Percentiles rank a stretch among this genome's conserved stretches.
These are phyloP conservation scores for Nomada flava DNA, from an alignment of 2,888 invertebrate species.

Conservation along the genomic window DNA sequence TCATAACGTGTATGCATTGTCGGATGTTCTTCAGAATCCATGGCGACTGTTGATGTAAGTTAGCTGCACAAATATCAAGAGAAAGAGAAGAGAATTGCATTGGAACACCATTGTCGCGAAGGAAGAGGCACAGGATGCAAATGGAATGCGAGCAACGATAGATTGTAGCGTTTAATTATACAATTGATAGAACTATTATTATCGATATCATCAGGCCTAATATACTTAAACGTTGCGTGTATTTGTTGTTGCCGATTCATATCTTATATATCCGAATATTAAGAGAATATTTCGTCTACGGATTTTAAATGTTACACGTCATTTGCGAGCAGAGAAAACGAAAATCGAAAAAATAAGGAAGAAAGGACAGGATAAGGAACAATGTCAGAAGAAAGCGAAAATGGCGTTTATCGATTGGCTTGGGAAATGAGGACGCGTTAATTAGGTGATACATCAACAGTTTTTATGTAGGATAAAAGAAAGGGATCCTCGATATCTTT, in stretches of 20 bases:
- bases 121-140: slow-evolving; percentile 45
- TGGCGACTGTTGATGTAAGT: background rate
- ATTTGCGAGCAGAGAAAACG: slow-evolving; percentile 50
- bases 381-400: background rate
- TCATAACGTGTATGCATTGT: background rate
- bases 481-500: slow-evolving; percentile 39
- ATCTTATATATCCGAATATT: slow-evolving; percentile 76
- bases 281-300: slow-evolving; percentile 79
- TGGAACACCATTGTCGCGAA: slow-evolving; percentile 48
- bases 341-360: slow-evolving; percentile 15
- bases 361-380: slow-evolving; percentile 4
- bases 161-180: slow-evolving; percentile 58
- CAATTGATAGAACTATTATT: slow-evolving; percentile 69
- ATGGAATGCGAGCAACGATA: slow-evolving; percentile 58
- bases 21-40: slow-evolving; percentile 7
- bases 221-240: slow-evolving; percentile 83
- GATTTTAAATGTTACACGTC: slow-evolving; percentile 78
- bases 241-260: slow-evolving; percentile 81
- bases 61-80: background rate
- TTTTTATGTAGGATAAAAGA: slow-evolving; percentile 65
- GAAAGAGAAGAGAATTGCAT: slow-evolving; percentile 7
- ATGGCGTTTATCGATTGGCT: slow-evolving; percentile 31
- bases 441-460: slow-evolving; percentile 54
- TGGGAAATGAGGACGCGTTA: slow-evolving; percentile 29
- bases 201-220: slow-evolving; percentile 83